Conservation (phyloP, 2,888 invertebrate species). For the Tipula confusa region DNA sequence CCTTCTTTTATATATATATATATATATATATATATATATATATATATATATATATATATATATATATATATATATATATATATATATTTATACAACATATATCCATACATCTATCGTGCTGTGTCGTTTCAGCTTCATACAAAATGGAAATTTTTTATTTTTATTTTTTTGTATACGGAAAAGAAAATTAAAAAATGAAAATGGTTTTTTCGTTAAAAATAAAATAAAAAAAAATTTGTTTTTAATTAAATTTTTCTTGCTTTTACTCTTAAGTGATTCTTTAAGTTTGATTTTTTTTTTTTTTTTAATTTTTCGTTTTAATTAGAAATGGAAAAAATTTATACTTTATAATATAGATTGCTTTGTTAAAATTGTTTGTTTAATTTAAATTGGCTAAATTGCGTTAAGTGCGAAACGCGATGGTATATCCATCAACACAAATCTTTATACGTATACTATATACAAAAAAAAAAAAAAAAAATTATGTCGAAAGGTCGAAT, state of each 20-base stretch:
- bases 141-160: neutral
- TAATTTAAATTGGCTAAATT: conserved; percentile 16
- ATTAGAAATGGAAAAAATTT: conserved; percentile 12
- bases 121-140: neutral
- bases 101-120: neutral
- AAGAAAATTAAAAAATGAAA: conserved; percentile 25
- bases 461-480: no score
- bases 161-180: conserved; percentile 4
- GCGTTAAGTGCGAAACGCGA: neutral
- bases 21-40: no score
- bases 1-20: neutral
- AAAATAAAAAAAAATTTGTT: neutral
- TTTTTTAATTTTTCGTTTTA: neutral
- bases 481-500: neutral
- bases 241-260: conserved; percentile 25
- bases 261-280: conserved; percentile 25
- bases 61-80: neutral
- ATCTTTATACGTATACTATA: no score
- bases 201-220: conserved; percentile 25
- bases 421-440: neutral
- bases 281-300: conserved; percentile 21
- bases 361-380: neutral
- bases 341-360: neutral
- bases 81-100: neutral
- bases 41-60: neutral